These are phyloP conservation scores for Brachystomella parvula DNA, from an alignment of 1,140 invertebrate genomes.

Conservation along the genomic window DNA sequence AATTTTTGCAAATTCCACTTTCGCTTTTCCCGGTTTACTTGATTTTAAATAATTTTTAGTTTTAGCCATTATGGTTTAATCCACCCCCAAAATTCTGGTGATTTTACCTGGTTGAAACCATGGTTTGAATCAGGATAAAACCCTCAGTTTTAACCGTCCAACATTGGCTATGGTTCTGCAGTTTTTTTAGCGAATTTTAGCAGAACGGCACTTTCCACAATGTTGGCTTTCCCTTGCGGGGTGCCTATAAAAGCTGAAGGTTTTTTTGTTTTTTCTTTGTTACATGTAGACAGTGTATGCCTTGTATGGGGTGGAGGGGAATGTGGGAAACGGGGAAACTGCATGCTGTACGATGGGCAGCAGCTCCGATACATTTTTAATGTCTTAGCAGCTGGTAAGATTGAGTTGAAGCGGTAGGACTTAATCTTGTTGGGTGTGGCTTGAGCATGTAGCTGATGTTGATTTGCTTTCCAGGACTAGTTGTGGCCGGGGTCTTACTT, in stretches of 20 bases:
- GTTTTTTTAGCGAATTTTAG: not conserved
- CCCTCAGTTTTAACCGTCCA: no score
- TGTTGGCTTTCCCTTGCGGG: no score
- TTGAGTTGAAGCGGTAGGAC: not conserved
- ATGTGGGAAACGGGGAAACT: constrained; percentile 29
- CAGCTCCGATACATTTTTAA: constrained; percentile 34
- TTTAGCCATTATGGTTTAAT: no score
- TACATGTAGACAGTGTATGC: constrained; percentile 29
- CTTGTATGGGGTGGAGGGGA: constrained; percentile 27
- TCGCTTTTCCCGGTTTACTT: no score
- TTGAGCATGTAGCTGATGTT: not conserved
- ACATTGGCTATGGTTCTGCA: not conserved
- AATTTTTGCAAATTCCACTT: no score
- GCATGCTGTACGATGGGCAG: constrained; percentile 32
- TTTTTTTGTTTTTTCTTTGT: not conserved
- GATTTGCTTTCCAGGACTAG: constrained; percentile 19
- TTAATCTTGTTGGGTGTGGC: not conserved
- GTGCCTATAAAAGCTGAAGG: not conserved
- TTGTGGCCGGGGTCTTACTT: constrained; percentile 25
- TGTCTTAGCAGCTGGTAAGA: constrained; percentile 30
- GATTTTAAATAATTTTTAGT: no score
- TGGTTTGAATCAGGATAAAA: not conserved
- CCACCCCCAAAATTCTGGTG: no score
- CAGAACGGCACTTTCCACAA: no score
- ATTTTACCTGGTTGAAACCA: not conserved